Base-by-base conservation (phyloP, 1,140 invertebrate species). In the Euschistus heros region DNA sequence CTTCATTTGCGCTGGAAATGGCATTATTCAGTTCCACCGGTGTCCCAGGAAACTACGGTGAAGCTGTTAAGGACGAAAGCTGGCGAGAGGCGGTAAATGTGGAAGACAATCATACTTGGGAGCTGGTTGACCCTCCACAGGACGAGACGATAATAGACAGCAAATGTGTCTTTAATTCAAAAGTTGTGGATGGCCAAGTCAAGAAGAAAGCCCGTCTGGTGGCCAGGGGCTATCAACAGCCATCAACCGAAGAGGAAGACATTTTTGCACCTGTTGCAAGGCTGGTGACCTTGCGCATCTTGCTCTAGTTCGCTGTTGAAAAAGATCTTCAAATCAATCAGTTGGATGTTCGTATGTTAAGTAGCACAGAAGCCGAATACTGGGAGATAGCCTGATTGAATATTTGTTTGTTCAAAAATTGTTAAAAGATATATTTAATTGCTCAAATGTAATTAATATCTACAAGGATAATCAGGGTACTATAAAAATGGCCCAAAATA, bases 211-310 rank as follows among this genome's bases (percentile, higher is more conserved):
- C 55, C 7, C 18, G 55, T 8, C 55, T 59, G 22, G 55, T 59
- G 22, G 55, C 55, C 5, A 59, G 55, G 24, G 55, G 55, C 24
- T 59, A 59, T 27, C 55, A 59, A 59, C 18, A 59, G 24, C 4
- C 26, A 24, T 59, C 55, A 24, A 5, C 10, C 27, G 18, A 5
- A 14, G 20, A 24, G 22, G n/a, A 44, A 10, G 17, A 44, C 42
- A 24, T 59, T 13, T 27, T 24, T 26, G 18, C 55, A 24, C 55
- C 55, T 20, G 55, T 59, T 59, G 55, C 55, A 24, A 8, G 55
- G 22, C 55, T 59, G 22, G 4, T 7, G 5, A 59, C 55, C 20
- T n/a, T 61, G 27, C 2, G n/a, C n/a, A n/a, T n/a, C n/a, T n/a
- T n/a, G n/a, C n/a, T n/a, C n/a, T n/a, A n/a, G n/a, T n/a, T n/a